These are phyloP conservation scores for Lophochroa leadbeateri DNA, from an alignment of 2,113 vertebrate genomes.

Conservation along the genomic window DNA sequence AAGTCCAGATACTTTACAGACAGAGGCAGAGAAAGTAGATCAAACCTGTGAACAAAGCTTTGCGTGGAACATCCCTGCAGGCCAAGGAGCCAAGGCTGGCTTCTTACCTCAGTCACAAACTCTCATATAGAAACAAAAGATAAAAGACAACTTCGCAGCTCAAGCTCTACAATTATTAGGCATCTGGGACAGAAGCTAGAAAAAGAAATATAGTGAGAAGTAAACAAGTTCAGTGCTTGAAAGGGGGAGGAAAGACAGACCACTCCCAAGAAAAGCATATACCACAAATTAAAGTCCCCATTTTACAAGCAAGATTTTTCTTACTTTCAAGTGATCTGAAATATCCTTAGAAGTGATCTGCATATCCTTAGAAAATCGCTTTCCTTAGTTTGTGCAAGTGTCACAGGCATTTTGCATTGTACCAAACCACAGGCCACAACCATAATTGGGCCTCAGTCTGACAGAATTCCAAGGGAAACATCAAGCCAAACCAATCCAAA, in stretches of 20 bases:
- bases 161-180: not conserved
- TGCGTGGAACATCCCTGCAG: not conserved
- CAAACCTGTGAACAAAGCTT: not conserved
- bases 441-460: not conserved
- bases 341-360: no score
- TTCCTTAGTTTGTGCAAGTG: not conserved
- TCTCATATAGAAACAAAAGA: not conserved
- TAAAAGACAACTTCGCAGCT: not conserved
- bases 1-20: not conserved
- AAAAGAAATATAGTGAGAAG: not conserved
- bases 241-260: not conserved
- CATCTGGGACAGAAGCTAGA: not conserved
- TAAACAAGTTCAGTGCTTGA: not conserved
- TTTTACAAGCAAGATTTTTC: not conserved
- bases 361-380: not conserved
- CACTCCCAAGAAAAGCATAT: not conserved
- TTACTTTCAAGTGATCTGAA: not conserved
- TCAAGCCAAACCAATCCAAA: not conserved
- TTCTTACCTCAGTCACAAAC: not conserved
- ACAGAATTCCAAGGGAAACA: not conserved
- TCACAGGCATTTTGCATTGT: not conserved
- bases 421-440: not conserved
- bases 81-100: not conserved
- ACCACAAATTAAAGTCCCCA: not conserved
- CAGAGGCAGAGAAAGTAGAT: not conserved